Base-by-base conservation (phyloP, 2,113 vertebrate genomes). In the Rhagologus leucostigma region DNA sequence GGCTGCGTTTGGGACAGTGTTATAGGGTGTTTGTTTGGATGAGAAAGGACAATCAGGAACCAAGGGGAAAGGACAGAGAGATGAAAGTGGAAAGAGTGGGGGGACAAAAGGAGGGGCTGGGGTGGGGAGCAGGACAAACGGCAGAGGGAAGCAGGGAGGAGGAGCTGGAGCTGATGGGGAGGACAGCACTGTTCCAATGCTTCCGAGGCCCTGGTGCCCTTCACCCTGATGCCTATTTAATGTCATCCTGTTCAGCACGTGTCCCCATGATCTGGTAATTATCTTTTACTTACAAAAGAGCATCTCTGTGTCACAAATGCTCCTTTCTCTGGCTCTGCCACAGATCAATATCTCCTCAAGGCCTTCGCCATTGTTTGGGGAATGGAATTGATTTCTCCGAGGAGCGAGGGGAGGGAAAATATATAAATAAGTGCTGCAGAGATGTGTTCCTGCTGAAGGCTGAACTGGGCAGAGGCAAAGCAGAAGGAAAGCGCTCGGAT, bases 221-320 rank as follows among this genome's bases (percentile, higher is more conserved):
- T 98, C 97, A 97, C 96, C 96, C 95, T 88, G 95, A 96, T 84
- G 91, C 96, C 91, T 96, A 74, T 97, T 97, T 96, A 97, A 97
- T 97, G 84, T 93, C 90, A 94, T 93, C 87, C 96, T 95, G 97
- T 98, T 97, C 97, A 97, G 95, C 74, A 94, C 96, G 89, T 68
- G 96, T 95, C 91, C 97, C 81, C 89, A 96, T 98, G 97, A 97
- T 97, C 97, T 95, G 93, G 96, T 96, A 98, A 98, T 98, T 98
- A 98, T 97, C 97, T 97, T 97, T 96, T 84, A 87, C 94, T 96
- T 94, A 98, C 93, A 97, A 98, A 98, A 97, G 97, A 97, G 94
- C 97, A 98, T 94, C 94, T 96, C 95, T 76, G 77, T 97, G 97
- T 96, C 97, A 97, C 94, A 97, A 97, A 96, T 41, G 87, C 94